A percentile compares a stretch with the other conserved stretches of the same genome.
phyloP scores from a whole-genome alignment of 2,113 vertebrate genomes.

The Brachypteracias leptosomus region DNA sequence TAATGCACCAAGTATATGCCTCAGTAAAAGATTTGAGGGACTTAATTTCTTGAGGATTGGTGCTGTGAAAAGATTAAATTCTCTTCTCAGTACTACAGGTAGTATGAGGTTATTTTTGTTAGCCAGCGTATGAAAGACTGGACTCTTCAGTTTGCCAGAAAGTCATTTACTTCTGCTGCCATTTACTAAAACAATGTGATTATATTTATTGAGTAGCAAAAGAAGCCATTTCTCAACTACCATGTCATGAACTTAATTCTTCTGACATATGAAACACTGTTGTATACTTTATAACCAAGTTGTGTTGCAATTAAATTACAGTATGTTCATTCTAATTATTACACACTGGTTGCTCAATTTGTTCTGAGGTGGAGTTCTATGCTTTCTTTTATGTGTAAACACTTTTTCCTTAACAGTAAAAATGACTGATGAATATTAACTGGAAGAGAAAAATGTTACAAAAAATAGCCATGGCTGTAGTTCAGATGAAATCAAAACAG shows the following conservation, averaged over 20 bases:
- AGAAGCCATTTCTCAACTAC: constrained; percentile 16
- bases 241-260: background rate
- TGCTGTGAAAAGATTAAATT: background rate
- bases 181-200: constrained; percentile 17
- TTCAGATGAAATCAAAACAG: background rate
- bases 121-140: background rate
- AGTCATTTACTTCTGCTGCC: background rate
- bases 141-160: background rate
- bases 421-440: constrained; percentile 25
- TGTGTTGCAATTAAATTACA: constrained; percentile 46
- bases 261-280: background rate
- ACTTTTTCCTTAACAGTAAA: constrained; percentile 15
- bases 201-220: background rate
- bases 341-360: constrained; percentile 31
- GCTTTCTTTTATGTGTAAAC: constrained; percentile 26
- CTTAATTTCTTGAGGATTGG: background rate
- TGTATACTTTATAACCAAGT: background rate
- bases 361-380: constrained; percentile 12
- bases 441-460: background rate
- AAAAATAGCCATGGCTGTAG: background rate
- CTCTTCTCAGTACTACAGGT: background rate
- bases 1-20: background rate
- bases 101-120: background rate
- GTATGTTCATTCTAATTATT: constrained; percentile 41
- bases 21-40: background rate